Evolutionary conservation across 2,888 invertebrate species (phyloP), one percentile per base, ranked within the genome.

Genomic region (Heteromyza rotundicornis): DNA sequence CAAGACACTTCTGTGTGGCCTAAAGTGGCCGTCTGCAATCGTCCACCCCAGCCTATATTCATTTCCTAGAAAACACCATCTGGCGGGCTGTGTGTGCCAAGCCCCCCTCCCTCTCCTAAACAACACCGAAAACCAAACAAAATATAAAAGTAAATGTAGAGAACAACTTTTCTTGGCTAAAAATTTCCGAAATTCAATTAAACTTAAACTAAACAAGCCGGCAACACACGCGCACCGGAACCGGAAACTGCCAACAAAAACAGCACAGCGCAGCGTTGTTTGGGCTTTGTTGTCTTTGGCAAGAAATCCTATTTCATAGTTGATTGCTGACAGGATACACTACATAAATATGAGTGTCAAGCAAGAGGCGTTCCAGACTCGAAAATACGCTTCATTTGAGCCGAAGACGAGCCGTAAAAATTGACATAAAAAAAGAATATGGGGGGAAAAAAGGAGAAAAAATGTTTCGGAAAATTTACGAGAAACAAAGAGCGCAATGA

Each of bases 151-250:
- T 3, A 40, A 40, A 7, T 7, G 14, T 40, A n/a, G 40, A 3
- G 14, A 2, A 40, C 17, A 17, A 47, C 17, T 20, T 47, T 47
- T 47, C 47, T 47, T 47, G 19, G 14, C 17, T 67, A 74, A 57
- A 75, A 75, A 75, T 74, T 72, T 70, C n/a, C 68, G 73, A 75
- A 74, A 74, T 74, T 74, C 74, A 74, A 74, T 74, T 74, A 74
- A 74, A 74, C 75, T 74, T 75, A 74, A 74, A 74, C 74, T 75
- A 74, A 74, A 75, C 75, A 75, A 75, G 74, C 75, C 75, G 73
- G 67, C 75, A 74, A 75, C 75, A 75, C 73, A 75, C 74, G 75
- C 74, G 72, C 73, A 10, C 27, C 27, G 27, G 27, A n/a, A n/a
- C 27, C 64, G 66, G 40, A 60, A 67, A 62, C 60, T 64, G 68